A percentile compares a stretch with the other conserved stretches of the same genome.
phyloP scores from a whole-genome alignment of 2,113 vertebrate genomes.

The Aspidoscelis tigris region DNA sequence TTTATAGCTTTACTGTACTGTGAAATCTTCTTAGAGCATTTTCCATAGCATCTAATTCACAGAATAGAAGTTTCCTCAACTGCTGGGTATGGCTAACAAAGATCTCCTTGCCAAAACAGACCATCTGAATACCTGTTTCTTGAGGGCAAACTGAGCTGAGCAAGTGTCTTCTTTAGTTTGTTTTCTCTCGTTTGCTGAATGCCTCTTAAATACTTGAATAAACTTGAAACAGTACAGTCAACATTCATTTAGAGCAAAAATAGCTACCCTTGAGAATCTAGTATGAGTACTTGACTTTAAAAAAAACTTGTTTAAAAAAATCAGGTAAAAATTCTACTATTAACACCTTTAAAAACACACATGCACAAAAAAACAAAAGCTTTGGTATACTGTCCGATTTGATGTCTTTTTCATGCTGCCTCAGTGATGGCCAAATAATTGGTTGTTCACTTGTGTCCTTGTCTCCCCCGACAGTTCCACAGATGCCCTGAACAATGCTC shows the following conservation, averaged over 20 bases:
- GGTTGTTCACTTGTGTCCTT: constrained; percentile 89
- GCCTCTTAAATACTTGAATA: constrained; percentile 56
- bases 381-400: constrained; percentile 80
- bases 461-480: constrained; percentile 88
- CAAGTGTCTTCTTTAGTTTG: constrained; percentile 28
- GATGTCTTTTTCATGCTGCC: constrained; percentile 86
- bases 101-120: constrained; percentile 47
- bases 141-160: constrained; percentile 30
- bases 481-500: constrained; percentile 88
- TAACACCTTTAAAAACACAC: constrained; percentile 73
- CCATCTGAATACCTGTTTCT: constrained; percentile 48
- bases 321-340: constrained; percentile 66
- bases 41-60: constrained; percentile 22
- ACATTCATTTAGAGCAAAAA: constrained; percentile 46
- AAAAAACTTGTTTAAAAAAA: constrained; percentile 2
- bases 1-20: constrained; percentile 53
- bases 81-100: constrained; percentile 54
- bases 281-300: constrained; percentile 27
- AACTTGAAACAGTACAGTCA: constrained; percentile 53
- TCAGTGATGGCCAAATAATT: constrained; percentile 89
- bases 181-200: constrained; percentile 5
- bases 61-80: constrained; percentile 47
- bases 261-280: constrained; percentile 41
- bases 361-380: constrained; percentile 56
- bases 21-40: constrained; percentile 52